These are phyloP conservation scores for Siniperca knerii DNA, from an alignment of 2,113 vertebrate genomes.

Conservation along the genomic window DNA sequence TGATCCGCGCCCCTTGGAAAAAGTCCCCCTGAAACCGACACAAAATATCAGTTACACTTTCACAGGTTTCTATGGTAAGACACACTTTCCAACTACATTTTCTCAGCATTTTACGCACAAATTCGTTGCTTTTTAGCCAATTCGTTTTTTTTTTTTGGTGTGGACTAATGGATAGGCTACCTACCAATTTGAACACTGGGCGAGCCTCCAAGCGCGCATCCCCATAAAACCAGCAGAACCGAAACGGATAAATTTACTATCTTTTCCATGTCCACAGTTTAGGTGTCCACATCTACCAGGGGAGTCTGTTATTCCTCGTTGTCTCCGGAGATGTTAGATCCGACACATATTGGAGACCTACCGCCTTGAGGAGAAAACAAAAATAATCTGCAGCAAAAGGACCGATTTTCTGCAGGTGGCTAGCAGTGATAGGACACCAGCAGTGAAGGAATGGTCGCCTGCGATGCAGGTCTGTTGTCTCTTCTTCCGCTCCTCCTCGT, in stretches of 20 bases:
- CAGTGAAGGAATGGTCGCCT: constrained; percentile 81
- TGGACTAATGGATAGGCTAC: constrained; percentile 60
- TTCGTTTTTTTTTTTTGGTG: background rate
- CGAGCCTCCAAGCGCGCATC: constrained; percentile 91
- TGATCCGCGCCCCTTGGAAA: constrained; percentile 98
- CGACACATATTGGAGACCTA: constrained; percentile 83
- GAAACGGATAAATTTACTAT: constrained; percentile 92
- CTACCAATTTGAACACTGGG: constrained; percentile 98
- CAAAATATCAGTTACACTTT: background rate
- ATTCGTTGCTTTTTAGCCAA: background rate
- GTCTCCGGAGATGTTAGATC: constrained; percentile 85
- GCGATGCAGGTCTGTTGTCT: constrained; percentile 72
- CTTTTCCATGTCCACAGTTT: constrained; percentile 94
- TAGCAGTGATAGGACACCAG: constrained; percentile 65
- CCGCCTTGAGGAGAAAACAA: constrained; percentile 10
- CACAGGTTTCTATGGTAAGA: background rate
- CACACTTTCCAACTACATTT: background rate
- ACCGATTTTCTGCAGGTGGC: constrained; percentile 68
- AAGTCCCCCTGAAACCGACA: constrained; percentile 90
- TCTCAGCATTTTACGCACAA: background rate
- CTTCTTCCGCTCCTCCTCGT: constrained; percentile 71
- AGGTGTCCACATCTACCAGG: constrained; percentile 88
- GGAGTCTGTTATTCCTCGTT: constrained; percentile 72
- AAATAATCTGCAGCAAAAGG: constrained; percentile 39
- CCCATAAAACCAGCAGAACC: constrained; percentile 91